Evolutionary conservation across 2,888 invertebrate species (phyloP), one percentile per base, ranked within the genome.

Genomic region (Cosmopolites sordidus): DNA sequence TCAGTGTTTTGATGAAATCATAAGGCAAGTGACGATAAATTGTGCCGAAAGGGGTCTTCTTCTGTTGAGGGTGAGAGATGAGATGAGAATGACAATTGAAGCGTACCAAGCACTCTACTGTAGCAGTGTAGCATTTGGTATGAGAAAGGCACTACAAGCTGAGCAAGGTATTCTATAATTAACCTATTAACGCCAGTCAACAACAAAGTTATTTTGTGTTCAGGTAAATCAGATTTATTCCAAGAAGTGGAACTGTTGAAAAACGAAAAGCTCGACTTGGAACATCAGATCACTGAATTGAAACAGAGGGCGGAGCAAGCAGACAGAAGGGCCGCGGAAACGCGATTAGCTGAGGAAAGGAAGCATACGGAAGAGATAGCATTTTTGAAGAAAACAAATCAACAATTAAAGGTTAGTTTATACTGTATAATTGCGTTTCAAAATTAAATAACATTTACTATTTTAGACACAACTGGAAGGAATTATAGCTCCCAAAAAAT

Each of bases 71-170:
- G 90, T 98, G 2, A 81, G 98, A 16, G 97, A 99, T 71, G 98
- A 99, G 77, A 88, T 97, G 52, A 82, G 89, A 60, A 95, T 98
- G 87, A 96, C 97, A 0, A 88, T 98, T 76, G 90, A 94, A 66
- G 95, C 97, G 0, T 98, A 95, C 70, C 94, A 96, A 74, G 92
- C 94, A 0, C 79, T 99, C 1, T 96, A 97, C 69, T 97, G 97
- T 73, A 96, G 96, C 73, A 94, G 96, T 48, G 92, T 97, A 46
- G 96, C 97, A 1, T 99, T 96, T 71, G 97, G 64, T 16, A 93
- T 98, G 86, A 83, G 97, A 58, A 98, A 99, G 78, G 94, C 97
- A n/a, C 76, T 98, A 51, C 91, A 92, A 81, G 87, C 92, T 0
- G 92, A 93, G 69, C 89, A 92, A 78, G 89, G 92, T 14, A 44